Evolutionary conservation across 2,888 invertebrate genomes (phyloP).

Genomic region (Neoascia interrupta): DNA sequence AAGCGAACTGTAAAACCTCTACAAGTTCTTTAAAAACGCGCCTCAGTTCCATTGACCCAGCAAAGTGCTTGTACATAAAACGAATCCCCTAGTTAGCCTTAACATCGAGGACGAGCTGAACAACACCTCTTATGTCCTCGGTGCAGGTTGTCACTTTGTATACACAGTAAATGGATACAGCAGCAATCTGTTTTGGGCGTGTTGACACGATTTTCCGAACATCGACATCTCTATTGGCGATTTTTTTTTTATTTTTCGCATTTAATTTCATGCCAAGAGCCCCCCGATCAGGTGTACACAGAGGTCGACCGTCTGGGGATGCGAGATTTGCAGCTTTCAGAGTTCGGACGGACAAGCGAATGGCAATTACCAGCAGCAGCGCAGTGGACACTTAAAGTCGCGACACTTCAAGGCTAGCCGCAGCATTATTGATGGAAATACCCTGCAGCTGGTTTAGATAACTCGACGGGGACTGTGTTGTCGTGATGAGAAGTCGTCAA

Average conservation of each 20-base stretch:
- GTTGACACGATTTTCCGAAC: neutral
- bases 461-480: too few species aligned
- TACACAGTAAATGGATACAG: neutral
- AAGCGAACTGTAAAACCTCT: too few species aligned
- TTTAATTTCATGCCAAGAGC: neutral
- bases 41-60: neutral
- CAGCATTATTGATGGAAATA: too few species aligned
- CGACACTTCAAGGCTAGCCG: too few species aligned
- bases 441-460: neutral
- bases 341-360: neutral
- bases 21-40: too few species aligned
- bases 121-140: neutral
- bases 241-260: too few species aligned
- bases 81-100: neutral
- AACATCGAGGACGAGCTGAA: neutral
- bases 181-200: slow-evolving; percentile 7
- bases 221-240: too few species aligned
- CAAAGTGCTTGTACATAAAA: neutral
- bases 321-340: neutral
- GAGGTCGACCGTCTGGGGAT: neutral
- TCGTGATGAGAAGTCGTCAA: neutral
- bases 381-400: too few species aligned
- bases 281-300: neutral
- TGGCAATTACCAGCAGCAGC: too few species aligned
- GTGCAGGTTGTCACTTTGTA: neutral